These are phyloP conservation scores for Sebastes baramenuke DNA, from an alignment of 2,797 vertebrate genomes.

Conservation along the genomic window DNA sequence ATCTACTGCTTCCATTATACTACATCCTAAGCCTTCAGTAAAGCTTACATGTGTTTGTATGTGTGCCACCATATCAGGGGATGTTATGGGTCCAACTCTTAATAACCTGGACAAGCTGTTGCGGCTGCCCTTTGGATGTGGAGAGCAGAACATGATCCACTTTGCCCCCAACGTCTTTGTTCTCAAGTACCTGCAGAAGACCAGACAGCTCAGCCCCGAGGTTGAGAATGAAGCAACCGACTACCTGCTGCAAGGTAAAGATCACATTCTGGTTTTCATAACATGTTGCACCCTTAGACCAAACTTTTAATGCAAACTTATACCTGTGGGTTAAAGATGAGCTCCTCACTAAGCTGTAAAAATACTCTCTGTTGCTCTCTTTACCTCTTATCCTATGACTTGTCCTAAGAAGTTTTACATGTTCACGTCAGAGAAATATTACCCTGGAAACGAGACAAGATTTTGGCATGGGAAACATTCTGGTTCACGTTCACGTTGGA, in stretches of 20 bases:
- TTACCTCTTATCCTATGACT: neutral
- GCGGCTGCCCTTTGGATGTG: constrained; percentile 91
- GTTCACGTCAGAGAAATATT: neutral
- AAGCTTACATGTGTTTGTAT: neutral
- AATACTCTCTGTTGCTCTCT: neutral
- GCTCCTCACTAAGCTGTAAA: neutral
- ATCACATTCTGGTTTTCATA: neutral
- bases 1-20: neutral
- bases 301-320: neutral
- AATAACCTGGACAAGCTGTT: constrained; percentile 93
- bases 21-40: neutral
- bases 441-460: too few relatives aligned
- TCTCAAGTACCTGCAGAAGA: constrained; percentile 95
- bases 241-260: constrained; percentile 91
- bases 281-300: neutral
- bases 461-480: too few relatives aligned
- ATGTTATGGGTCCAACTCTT: constrained; percentile 94
- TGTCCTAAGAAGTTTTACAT: neutral
- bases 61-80: constrained; percentile 78
- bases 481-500: too few relatives aligned
- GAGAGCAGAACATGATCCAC: constrained; percentile 98
- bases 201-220: constrained; percentile 87
- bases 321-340: neutral
- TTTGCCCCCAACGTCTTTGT: constrained; percentile 97
- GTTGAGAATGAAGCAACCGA: constrained; percentile 91